These are phyloP conservation scores for Todiramphus saurophagus DNA, from an alignment of 2,113 vertebrate genomes.

Conservation along the genomic window DNA sequence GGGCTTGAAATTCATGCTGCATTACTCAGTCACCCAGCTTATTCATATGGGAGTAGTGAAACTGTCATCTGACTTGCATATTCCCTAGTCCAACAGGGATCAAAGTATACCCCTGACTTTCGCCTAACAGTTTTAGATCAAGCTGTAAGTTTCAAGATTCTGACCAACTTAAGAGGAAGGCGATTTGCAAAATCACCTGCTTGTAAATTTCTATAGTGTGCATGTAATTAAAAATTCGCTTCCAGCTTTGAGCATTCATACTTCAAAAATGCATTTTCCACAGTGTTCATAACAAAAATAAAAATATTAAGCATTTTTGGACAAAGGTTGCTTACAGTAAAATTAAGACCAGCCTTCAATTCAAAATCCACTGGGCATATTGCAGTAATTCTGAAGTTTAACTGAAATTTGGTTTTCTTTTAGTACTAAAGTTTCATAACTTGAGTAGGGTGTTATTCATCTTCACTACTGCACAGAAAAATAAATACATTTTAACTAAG, in stretches of 20 bases:
- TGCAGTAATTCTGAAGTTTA: neutral
- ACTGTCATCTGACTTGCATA: neutral
- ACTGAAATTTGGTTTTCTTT: neutral
- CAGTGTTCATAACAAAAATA: neutral
- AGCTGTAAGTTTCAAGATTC: neutral
- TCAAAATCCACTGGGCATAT: neutral
- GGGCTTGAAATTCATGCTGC: neutral
- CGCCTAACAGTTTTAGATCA: neutral
- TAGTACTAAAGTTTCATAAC: neutral
- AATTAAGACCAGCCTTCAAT: neutral
- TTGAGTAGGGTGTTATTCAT: neutral
- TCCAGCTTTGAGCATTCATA: slow-evolving; percentile 1
- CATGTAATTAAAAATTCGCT: slow-evolving; percentile 22
- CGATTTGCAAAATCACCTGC: slow-evolving; percentile 18
- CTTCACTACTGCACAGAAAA: neutral
- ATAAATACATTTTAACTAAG: neutral
- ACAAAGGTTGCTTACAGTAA: neutral
- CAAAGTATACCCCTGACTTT: slow-evolving; percentile 6
- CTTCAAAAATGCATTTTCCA: slow-evolving; percentile 1
- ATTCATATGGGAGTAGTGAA: slow-evolving; percentile 7
- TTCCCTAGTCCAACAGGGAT: slow-evolving; percentile 2
- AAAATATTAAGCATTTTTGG: neutral
- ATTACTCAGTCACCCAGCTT: slow-evolving; percentile 28
- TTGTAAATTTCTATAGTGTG: neutral
- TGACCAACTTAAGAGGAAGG: neutral